Base-by-base conservation (phyloP, 2,888 invertebrate species). In the Idaea aversata region DNA sequence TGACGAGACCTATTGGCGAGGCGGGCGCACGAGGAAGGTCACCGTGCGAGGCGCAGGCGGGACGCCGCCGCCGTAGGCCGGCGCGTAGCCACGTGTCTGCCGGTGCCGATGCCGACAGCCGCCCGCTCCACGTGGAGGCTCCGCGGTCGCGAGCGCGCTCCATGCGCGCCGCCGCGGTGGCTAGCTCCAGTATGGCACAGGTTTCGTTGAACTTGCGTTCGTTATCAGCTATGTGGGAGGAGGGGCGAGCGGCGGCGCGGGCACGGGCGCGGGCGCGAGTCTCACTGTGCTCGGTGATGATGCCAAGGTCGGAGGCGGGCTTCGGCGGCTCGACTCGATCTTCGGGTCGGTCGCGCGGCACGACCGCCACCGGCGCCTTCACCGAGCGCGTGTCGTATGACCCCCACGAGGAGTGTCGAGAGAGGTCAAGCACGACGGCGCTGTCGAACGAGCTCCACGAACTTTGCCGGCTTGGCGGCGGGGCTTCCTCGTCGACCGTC, bases 341-440 rank as follows among this genome's bases (percentile, higher is more conserved):
- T 62, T 87, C 83, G 59, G 85, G 84, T 47, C 88, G 91, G 65
- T 79, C 84, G 75, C 79, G 76, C 65, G 80, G 75, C 68, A 68
- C 72, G 57, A 70, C 73, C 69, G 77, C 75, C 61, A 79, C 71
- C 69, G 77, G 75, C 61, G 79, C 71, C 58, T 80, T 79, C 16
- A 75, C 73, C 62, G 73, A 95, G 59, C 95, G 92, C 63, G 94
- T 94, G 80, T 96, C 96, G 63, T 95, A 95, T n/a, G 96, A 96
- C 67, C 97, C 96, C 97, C 97, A 97, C 59, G 97, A 97, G 72
- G 97, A 95, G 82, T 97, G 96, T 10, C 97, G 94, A 67, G 96
- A 96, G 38, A 95, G 94, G 74, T 96, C 96, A 69, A 95, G 90
- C 61, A 95, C 95, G 57, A 96, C 95, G 35, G 96, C 96, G 82